Evolutionary conservation across 1,140 invertebrate genomes (phyloP), one percentile per base, ranked within the genome.

Genomic region (Pararge aegeria): DNA sequence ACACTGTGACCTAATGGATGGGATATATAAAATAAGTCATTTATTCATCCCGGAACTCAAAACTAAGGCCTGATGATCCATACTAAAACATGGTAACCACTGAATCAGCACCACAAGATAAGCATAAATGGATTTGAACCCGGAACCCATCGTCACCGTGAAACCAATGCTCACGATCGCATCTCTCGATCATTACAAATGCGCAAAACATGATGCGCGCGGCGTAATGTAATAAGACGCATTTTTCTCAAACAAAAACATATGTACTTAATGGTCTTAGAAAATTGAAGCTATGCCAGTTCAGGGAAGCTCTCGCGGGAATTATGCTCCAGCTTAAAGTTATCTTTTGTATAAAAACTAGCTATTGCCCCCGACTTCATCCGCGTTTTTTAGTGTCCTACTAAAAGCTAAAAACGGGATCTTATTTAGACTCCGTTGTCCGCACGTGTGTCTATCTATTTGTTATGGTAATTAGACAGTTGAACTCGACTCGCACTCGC

Each of bases 161-260:
- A 61, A 64, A 68, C 62, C 57, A 53, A 52, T 42, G 49, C 57
- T 61, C 62, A 68, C 69, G 66, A 46, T 67, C 54, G 56, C 58
- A 27, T 56, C 59, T 49, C 30, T 40, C 60, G 49, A 70, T 66
- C 61, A 65, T 55, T 67, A 67, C 73, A 75, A 75, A 78, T 79
- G 78, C 61, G 67, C 76, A 80, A 83, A 83, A 83, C 80, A 77
- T 61, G 55, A 42, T 53, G 44, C 53, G 51, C 64, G 67, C 69
- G 68, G 64, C 62, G 55, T 83, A 87, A 87, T 83, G 80, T 82
- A 83, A 83, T 87, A 87, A 87, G 79, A 78, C 65, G 70, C 70
- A 83, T 85, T 87, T 87, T 87, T 87, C 83, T 82, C 75, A 73
- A 64, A 82, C 80, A 80, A 83, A 86, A 83, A 83, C 73, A 67